These are phyloP conservation scores for Zeugodacus cucurbitae DNA, from an alignment of 1,140 invertebrate species.

Conservation along the genomic window DNA sequence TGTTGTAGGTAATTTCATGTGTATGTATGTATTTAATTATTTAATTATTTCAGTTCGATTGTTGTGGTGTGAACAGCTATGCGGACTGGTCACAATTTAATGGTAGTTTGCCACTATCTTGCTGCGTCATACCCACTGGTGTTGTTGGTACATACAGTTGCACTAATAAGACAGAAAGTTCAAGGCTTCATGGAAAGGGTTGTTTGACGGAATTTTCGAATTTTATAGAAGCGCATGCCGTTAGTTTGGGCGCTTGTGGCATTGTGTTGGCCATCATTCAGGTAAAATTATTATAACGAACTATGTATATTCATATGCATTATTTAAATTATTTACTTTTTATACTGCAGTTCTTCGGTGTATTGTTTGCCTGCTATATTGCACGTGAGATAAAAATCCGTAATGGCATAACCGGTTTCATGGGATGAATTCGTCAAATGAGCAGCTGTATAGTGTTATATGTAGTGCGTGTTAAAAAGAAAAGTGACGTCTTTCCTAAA, in stretches of 20 bases:
- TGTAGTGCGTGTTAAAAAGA: background rate
- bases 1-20: background rate
- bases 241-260: slow-evolving; percentile 78
- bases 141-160: slow-evolving; percentile 66
- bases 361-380: slow-evolving; percentile 66
- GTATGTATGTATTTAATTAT: background rate
- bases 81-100: slow-evolving; percentile 71
- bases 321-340: background rate
- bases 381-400: slow-evolving; percentile 64
- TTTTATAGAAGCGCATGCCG: slow-evolving; percentile 75
- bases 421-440: background rate
- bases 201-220: slow-evolving; percentile 73
- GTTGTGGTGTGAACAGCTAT: slow-evolving; percentile 74
- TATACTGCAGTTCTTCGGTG: slow-evolving; percentile 64
- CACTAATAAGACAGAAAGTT: slow-evolving; percentile 47
- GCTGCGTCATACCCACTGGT: slow-evolving; percentile 70
- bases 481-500: background rate
- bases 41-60: slow-evolving; percentile 71
- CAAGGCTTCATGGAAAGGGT: slow-evolving; percentile 62
- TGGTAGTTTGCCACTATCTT: slow-evolving; percentile 71
- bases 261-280: slow-evolving; percentile 80
- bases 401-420: slow-evolving; percentile 59
- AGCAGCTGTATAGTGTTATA: background rate
- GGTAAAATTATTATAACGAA: slow-evolving; percentile 65
- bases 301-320: background rate